A percentile compares a stretch with the other conserved stretches of the same genome.
phyloP scores from a whole-genome alignment of 2,888 invertebrate genomes.

The Neoaliturus tenellus region DNA sequence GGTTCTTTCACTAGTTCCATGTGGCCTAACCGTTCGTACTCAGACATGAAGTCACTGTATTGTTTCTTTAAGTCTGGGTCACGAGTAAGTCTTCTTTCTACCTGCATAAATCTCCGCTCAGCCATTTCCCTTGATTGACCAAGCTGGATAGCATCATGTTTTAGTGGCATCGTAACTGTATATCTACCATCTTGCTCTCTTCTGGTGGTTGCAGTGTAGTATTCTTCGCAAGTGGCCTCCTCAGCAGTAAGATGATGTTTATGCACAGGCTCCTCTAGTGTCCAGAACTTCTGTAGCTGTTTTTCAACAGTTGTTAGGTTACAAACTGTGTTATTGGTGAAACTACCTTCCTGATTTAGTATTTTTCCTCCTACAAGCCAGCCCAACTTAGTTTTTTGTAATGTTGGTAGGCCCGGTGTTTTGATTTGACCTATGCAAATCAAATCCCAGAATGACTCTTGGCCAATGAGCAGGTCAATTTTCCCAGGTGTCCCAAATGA shows the following conservation, averaged over 20 bases:
- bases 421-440: too few species aligned
- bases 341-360: background rate
- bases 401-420: background rate
- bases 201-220: background rate
- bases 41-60: conserved; percentile 23
- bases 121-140: background rate
- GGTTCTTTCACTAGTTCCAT: background rate
- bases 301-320: background rate
- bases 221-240: background rate
- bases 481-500: too few species aligned
- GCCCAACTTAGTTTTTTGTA: conserved; percentile 17
- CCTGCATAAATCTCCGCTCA: background rate
- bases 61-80: background rate
- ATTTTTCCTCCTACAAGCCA: conserved; percentile 18
- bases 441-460: too few species aligned
- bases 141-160: background rate
- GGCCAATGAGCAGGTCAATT: too few species aligned
- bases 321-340: background rate
- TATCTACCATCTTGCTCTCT: background rate
- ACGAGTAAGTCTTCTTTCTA: background rate
- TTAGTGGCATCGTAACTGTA: background rate
- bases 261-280: background rate
- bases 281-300: conserved; percentile 29
- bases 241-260: conserved; percentile 6
- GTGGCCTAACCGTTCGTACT: background rate